Conservation (phyloP, 2,888 invertebrate genomes). For the Lymantria dispar region DNA sequence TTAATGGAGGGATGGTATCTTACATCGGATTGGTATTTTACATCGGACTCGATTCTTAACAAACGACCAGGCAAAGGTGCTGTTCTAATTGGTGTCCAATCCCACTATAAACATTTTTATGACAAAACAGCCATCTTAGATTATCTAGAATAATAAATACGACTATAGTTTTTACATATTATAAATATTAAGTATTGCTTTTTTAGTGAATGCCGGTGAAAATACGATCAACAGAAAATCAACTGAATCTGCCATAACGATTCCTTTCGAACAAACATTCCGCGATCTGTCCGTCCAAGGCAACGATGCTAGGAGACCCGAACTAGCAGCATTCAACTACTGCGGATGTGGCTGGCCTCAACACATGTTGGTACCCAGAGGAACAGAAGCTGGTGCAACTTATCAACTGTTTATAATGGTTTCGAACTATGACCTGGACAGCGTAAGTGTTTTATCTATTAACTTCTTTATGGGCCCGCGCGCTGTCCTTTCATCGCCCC, state of each 20-base stretch:
- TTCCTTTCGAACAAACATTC: conserved; percentile 92
- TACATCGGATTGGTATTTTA: no score
- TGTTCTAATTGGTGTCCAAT: no score
- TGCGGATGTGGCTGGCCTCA: conserved; percentile 96
- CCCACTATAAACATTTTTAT: no score
- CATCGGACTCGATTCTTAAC: no score
- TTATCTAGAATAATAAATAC: no score
- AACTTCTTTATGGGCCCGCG: no score
- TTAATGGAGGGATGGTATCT: no score
- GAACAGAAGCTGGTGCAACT: conserved; percentile 84
- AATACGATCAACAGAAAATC: conserved; percentile 86
- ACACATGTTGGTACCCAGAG: conserved; percentile 90
- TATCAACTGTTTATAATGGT: conserved; percentile 90
- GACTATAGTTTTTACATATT: no score
- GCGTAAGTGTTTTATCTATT: conserved; percentile 61
- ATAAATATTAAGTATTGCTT: no score
- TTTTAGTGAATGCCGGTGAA: conserved; percentile 84
- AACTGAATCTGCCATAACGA: conserved; percentile 89
- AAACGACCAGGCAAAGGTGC: no score
- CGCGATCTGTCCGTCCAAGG: conserved; percentile 76
- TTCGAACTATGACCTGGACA: conserved; percentile 87
- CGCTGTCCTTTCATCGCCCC: no score
- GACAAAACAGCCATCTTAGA: no score
- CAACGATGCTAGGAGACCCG: conserved; percentile 56
- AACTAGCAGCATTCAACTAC: conserved; percentile 86